These are phyloP conservation scores for Saguinus midas DNA, from an alignment of 2,113 vertebrate species.

Conservation along the genomic window DNA sequence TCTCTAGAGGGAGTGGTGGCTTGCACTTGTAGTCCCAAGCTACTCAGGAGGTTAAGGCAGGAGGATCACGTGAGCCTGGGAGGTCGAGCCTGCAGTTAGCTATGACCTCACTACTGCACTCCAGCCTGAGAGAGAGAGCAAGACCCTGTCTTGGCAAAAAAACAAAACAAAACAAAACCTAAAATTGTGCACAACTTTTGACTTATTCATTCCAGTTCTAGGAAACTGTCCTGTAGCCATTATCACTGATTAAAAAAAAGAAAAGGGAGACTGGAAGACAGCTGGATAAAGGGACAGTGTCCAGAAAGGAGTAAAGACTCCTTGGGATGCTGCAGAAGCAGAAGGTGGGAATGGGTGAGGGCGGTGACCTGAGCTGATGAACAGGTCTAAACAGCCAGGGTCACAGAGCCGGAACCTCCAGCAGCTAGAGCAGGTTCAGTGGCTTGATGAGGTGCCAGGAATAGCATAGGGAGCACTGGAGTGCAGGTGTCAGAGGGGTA, in stretches of 20 bases:
- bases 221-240: neutral
- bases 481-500: neutral
- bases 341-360: neutral
- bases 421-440: neutral
- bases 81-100: too few species aligned
- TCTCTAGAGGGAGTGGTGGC: neutral
- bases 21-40: too few species aligned
- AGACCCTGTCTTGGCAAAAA: too few species aligned
- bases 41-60: too few species aligned
- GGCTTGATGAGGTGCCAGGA: neutral
- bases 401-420: neutral
- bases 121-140: too few species aligned
- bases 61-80: too few species aligned
- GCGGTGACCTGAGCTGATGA: fast-evolving
- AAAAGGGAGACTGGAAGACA: neutral
- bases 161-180: too few species aligned
- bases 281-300: neutral
- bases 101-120: too few species aligned
- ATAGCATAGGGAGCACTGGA: neutral
- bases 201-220: neutral
- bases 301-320: neutral
- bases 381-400: neutral
- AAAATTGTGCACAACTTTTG: neutral
- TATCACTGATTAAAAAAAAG: neutral
- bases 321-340: neutral